phyloP scores from a whole-genome alignment of 2,888 invertebrate species.

The Leptopilina myrica region DNA sequence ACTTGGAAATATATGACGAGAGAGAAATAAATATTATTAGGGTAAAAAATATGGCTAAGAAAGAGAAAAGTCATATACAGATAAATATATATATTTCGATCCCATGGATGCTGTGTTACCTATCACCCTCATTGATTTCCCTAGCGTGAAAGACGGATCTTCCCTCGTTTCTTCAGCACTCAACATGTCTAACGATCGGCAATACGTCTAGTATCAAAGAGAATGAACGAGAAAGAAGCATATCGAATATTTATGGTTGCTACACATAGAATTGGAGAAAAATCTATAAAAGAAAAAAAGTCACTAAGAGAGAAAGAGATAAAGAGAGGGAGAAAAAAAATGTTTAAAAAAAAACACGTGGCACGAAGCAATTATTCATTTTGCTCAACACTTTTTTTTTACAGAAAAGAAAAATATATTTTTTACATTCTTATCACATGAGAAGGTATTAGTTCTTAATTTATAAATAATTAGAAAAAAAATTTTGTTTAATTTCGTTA shows the following conservation, averaged over 20 bases:
- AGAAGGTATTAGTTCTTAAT: too few species aligned
- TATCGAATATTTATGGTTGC: slow-evolving; percentile 59
- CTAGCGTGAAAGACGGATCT: slow-evolving; percentile 40
- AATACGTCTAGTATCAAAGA: slow-evolving; percentile 48
- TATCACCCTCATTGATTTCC: slow-evolving; percentile 40
- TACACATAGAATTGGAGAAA: slow-evolving; percentile 44
- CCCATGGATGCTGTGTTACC: neutral
- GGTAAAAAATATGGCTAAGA: slow-evolving; percentile 27
- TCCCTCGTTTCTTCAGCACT: slow-evolving; percentile 30
- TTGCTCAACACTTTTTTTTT: slow-evolving; percentile 18
- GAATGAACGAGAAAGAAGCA: slow-evolving; percentile 49
- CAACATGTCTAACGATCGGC: slow-evolving; percentile 20
- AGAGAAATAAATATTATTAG: slow-evolving; percentile 34
- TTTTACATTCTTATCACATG: too few species aligned
- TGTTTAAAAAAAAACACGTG: neutral
- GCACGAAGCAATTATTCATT: slow-evolving; percentile 54
- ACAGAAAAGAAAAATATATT: neutral
- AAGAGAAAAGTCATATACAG: slow-evolving; percentile 6
- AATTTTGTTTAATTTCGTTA: too few species aligned
- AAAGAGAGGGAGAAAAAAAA: neutral
- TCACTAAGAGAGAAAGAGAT: neutral
- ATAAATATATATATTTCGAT: neutral
- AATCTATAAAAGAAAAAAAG: neutral
- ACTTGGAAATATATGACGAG: neutral
- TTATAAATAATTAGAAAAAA: too few species aligned